Evolutionary conservation across 2,797 vertebrate genomes (phyloP), one percentile per base, ranked within the genome.

Genomic region (Enteromius mattozi): DNA sequence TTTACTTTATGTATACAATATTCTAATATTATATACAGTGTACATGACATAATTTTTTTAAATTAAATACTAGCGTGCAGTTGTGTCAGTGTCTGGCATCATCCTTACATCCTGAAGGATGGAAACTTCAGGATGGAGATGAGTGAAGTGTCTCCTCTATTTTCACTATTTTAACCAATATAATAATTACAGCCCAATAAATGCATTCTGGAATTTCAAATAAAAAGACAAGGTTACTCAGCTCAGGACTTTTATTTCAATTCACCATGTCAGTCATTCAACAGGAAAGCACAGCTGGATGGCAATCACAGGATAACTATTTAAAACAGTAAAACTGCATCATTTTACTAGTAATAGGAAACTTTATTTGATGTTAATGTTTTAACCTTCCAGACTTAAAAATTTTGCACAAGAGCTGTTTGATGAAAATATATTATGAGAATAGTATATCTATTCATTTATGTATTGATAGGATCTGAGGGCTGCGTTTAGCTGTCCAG

Each of bases 401-500:
- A 10, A 45, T 5, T 2, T 45, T 63, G 4, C 17, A 51, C 27
- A 75, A 19, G 13, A 78, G 37, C 56, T 63, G 9, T 78, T 4
- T 40, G 13, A 42, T 24, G 16, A 59, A 40, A 72, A 27, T 6
- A 47, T 72, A 4, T 54, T 72, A 47, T 27, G 40, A 72, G n/a
- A 47, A 72, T 45, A 71, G 14, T 9, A 72, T 72, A 47, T 47
- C 42, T 27, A 54, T 56, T 76, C 2, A 54, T 76, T 35, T n/a
- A 3, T 76, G 30, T 14, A n/a, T 14, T 68, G 65, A 9, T 3
- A 37, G 14, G 33, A 45, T 59, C 24, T 71, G 30, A 40, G 14
- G 0, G 8, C 66, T 19, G 35, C 0, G 0, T 91, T 94, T 91
- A 94, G 88, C 91, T 93, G 0, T 83, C 90, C 90, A 96, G 83